A percentile compares a stretch with the other conserved stretches of the same genome.
phyloP scores from a whole-genome alignment of 2,888 invertebrate genomes.

The Synanthedon vespiformis region DNA sequence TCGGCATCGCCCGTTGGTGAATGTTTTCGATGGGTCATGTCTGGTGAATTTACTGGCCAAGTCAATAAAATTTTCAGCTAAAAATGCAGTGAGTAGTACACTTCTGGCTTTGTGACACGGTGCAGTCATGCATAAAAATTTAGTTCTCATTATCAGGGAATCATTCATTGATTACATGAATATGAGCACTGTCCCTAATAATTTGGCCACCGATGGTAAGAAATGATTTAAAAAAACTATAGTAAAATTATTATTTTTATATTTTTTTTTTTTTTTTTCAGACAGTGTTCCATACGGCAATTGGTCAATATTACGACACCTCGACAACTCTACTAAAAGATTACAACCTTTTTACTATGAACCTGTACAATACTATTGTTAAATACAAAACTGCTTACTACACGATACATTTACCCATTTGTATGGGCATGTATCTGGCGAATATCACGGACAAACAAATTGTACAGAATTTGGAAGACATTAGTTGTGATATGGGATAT shows the following conservation, averaged over 20 bases:
- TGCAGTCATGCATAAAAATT: too few relatives aligned
- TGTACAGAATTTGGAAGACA: constrained; percentile 79
- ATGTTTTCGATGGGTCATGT: too few relatives aligned
- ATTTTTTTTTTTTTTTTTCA: too few relatives aligned
- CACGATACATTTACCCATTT: constrained; percentile 88
- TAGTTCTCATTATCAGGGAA: too few relatives aligned
- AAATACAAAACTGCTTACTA: constrained; percentile 93
- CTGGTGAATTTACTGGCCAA: too few relatives aligned
- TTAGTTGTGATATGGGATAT: constrained; percentile 88
- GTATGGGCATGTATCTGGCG: constrained; percentile 84
- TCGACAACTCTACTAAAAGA: constrained; percentile 67
- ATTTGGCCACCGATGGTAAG: not conserved
- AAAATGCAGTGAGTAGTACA: too few relatives aligned
- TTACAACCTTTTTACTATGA: constrained; percentile 76
- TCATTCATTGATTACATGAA: too few relatives aligned
- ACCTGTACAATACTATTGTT: constrained; percentile 84
- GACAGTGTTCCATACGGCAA: constrained; percentile 72
- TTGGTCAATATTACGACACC: constrained; percentile 85
- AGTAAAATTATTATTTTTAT: not conserved
- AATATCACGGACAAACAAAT: constrained; percentile 75
- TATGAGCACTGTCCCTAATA: too few relatives aligned
- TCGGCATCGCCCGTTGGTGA: too few relatives aligned
- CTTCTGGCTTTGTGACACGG: too few relatives aligned
- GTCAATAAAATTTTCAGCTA: too few relatives aligned
- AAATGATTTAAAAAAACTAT: too few relatives aligned